phyloP scores from a whole-genome alignment of 2,113 vertebrate genomes.

The Hassar affinis region DNA sequence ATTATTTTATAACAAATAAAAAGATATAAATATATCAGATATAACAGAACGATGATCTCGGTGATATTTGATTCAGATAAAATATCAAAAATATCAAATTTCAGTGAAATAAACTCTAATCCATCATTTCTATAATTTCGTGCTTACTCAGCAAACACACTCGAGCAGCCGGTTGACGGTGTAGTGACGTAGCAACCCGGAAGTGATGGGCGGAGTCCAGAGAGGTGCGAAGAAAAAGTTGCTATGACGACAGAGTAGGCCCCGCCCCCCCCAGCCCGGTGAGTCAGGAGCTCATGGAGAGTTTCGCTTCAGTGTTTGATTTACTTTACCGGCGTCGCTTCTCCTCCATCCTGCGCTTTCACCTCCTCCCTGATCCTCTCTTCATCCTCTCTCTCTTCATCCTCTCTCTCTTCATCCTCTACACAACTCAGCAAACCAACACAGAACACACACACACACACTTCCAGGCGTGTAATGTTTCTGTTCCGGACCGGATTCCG shows the following conservation, averaged over 20 bases:
- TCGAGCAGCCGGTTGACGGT: not conserved
- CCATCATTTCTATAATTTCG: not conserved
- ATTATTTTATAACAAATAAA: not conserved
- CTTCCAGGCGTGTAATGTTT: not conserved
- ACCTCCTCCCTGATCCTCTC: too few relatives aligned
- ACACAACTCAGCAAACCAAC: not conserved
- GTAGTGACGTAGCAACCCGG: not conserved
- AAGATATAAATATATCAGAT: not conserved
- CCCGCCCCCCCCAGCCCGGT: constrained; percentile 17
- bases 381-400: too few relatives aligned
- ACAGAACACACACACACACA: not conserved
- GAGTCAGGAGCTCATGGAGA: constrained; percentile 18
- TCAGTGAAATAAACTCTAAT: not conserved
- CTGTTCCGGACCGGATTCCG: not conserved
- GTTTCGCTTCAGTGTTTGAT: constrained; percentile 17
- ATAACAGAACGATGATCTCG: not conserved
- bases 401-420: too few relatives aligned
- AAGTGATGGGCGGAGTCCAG: constrained; percentile 14
- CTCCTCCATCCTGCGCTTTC: too few relatives aligned
- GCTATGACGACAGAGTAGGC: not conserved
- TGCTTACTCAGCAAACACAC: not conserved
- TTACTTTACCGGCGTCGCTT: not conserved
- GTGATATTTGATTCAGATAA: too few relatives aligned
- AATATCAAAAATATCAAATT: not conserved
- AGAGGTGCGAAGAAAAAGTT: not conserved